Percentiles rank a stretch among this genome's conserved stretches.
These are phyloP conservation scores for Sinocyclocheilus rhinocerous DNA, from an alignment of 2,113 vertebrate species.

Conservation along the genomic window DNA sequence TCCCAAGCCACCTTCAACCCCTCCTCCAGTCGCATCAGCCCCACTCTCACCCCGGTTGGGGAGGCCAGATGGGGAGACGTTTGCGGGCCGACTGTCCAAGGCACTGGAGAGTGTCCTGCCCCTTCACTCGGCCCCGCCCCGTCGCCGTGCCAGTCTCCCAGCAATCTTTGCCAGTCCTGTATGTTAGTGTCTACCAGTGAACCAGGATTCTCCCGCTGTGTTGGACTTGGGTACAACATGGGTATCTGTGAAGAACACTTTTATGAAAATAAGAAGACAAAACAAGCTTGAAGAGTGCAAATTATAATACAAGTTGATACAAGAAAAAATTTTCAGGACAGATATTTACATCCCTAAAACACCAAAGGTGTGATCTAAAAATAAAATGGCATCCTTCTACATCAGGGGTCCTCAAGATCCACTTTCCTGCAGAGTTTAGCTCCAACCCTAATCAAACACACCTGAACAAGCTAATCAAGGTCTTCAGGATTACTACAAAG, in stretches of 20 bases:
- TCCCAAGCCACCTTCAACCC: constrained; percentile 81
- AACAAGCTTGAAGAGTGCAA: background rate
- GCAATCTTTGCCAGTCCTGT: constrained; percentile 95
- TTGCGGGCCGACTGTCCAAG: constrained; percentile 94
- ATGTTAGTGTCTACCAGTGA: constrained; percentile 80
- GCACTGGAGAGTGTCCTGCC: constrained; percentile 95
- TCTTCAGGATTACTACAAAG: too few relatives aligned
- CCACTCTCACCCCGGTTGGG: constrained; percentile 81
- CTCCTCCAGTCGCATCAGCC: constrained; percentile 83
- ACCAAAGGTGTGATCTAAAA: background rate
- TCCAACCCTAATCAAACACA: too few relatives aligned
- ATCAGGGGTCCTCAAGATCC: background rate
- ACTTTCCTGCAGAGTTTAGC: too few relatives aligned
- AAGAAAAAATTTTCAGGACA: background rate
- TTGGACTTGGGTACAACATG: background rate
- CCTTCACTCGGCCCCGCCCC: constrained; percentile 85
- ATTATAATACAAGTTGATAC: background rate
- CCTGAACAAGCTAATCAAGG: too few relatives aligned
- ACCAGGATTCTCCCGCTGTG: constrained; percentile 46
- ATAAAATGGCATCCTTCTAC: background rate
- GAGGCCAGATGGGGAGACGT: constrained; percentile 85
- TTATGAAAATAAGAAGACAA: background rate
- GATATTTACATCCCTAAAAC: background rate
- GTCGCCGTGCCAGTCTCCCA: constrained; percentile 93
- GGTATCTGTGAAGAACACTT: background rate